These are phyloP conservation scores for Uloborus diversus DNA, from an alignment of 1,140 invertebrate genomes.

Conservation along the genomic window DNA sequence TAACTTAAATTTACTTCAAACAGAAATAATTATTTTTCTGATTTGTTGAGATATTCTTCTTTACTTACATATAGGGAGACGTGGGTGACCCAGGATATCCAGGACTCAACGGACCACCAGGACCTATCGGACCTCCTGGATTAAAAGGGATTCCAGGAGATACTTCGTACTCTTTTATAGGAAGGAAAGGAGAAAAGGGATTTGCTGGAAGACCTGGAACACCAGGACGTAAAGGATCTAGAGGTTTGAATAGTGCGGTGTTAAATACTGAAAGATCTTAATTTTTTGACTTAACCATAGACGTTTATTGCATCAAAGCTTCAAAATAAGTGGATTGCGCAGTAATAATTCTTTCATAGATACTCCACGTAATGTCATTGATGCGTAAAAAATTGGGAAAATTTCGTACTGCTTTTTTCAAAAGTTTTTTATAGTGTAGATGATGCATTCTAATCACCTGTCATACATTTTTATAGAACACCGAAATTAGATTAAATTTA, in stretches of 20 bases:
- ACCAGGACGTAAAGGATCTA: slow-evolving; percentile 3
- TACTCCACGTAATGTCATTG: no score
- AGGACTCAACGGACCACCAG: background rate
- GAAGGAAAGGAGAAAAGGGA: slow-evolving; percentile 18
- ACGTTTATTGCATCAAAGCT: no score
- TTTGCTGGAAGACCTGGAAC: background rate
- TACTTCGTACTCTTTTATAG: background rate
- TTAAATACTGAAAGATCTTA: no score
- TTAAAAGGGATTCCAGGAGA: slow-evolving; percentile 31
- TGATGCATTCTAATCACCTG: no score
- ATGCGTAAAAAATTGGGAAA: background rate
- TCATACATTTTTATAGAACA: no score
- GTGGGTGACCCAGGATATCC: slow-evolving; percentile 28
- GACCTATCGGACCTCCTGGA: background rate
- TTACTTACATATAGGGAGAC: slow-evolving; percentile 10
- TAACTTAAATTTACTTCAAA: no score
- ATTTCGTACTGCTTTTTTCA: background rate
- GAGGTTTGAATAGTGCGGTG: no score
- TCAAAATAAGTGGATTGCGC: no score
- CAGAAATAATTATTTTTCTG: no score
- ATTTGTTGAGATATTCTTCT: background rate
- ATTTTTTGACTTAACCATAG: no score
- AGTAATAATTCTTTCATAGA: no score
- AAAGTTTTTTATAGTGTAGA: background rate
- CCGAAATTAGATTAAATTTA: no score